Evolutionary conservation across 2,797 vertebrate genomes (phyloP).

Genomic region (Sylvilagus floridanus): DNA sequence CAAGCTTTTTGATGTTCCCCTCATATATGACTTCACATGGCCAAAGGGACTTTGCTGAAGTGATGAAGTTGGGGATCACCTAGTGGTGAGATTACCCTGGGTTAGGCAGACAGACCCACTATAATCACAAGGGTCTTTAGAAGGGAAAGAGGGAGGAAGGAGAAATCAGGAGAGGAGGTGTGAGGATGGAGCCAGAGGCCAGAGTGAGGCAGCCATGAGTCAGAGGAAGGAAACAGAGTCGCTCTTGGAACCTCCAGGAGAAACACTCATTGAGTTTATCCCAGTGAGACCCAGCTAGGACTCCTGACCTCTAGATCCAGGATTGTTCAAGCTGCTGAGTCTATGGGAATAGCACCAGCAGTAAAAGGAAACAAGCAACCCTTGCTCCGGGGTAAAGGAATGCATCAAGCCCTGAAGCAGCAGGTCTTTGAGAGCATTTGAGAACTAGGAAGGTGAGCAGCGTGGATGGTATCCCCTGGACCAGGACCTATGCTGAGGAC

Average conservation of each 20-base stretch:
- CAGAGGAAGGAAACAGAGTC: neutral
- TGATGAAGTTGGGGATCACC: neutral
- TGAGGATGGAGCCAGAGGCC: neutral
- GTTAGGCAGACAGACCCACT: neutral
- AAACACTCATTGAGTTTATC: neutral
- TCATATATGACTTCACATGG: neutral
- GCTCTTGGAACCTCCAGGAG: neutral
- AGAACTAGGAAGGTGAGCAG: neutral
- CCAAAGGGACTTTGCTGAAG: neutral
- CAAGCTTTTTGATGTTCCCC: too few relatives aligned
- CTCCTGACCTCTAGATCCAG: neutral
- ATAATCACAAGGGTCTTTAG: neutral
- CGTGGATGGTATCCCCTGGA: neutral
- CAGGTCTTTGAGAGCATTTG: neutral
- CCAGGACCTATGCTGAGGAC: fast-evolving
- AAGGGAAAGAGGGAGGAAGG: neutral
- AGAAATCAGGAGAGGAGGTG: neutral
- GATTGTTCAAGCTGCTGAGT: neutral
- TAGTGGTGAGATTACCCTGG: neutral
- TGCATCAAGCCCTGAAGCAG: neutral
- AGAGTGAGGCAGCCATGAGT: neutral
- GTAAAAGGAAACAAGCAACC: neutral
- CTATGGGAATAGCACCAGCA: neutral
- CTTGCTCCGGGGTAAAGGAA: neutral
- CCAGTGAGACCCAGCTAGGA: neutral